Evolutionary conservation across 2,888 invertebrate genomes (phyloP).

Genomic region (Branchipolynoe longqiensis): DNA sequence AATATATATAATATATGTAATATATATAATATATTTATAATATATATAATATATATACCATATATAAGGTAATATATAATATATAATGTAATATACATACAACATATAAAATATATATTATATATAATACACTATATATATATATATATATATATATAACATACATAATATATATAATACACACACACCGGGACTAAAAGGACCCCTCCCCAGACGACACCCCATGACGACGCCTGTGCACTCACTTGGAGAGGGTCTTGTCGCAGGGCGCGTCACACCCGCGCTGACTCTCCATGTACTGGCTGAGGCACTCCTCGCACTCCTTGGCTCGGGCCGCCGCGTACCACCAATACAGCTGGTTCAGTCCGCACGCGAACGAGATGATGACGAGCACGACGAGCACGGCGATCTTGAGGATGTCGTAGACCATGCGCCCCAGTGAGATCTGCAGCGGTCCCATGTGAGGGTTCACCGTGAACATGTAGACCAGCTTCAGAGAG

Average conservation of each 20-base stretch:
- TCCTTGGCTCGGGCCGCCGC: conserved; percentile 70
- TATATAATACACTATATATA: background rate
- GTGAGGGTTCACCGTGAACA: conserved; percentile 96
- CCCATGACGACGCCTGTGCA: conserved; percentile 32
- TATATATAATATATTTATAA: no score
- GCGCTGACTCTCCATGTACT: background rate
- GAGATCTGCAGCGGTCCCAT: conserved; percentile 95
- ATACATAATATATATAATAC: background rate
- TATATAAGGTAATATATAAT: no score
- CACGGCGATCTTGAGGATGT: conserved; percentile 95
- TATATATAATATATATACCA: no score
- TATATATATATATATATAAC: background rate
- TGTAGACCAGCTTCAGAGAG: conserved; percentile 93
- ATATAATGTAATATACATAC: no score
- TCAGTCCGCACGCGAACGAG: conserved; percentile 94
- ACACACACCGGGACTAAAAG: background rate
- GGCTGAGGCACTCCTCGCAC: conserved; percentile 58
- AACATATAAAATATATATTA: no score
- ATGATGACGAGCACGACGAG: conserved; percentile 90
- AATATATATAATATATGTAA: no score
- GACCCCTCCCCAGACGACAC: background rate
- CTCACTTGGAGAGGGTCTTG: conserved; percentile 81
- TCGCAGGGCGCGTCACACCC: conserved; percentile 64
- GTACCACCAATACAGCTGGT: conserved; percentile 94
- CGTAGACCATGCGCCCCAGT: conserved; percentile 88